Percentiles rank a stretch among this genome's conserved stretches.
These are phyloP conservation scores for Rhinoraja longicauda DNA, from an alignment of 2,797 vertebrate species.

Conservation along the genomic window DNA sequence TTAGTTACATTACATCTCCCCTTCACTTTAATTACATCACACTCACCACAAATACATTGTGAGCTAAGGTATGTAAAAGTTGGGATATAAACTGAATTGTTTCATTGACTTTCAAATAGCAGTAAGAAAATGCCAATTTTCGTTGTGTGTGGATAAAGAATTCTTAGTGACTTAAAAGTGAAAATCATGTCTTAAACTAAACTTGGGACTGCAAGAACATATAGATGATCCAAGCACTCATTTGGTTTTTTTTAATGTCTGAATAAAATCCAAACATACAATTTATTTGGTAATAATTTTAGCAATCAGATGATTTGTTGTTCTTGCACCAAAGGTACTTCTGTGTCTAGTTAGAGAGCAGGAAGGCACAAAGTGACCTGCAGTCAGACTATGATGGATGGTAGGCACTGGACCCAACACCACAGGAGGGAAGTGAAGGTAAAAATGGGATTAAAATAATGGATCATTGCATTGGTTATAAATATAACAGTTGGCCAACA, in stretches of 20 bases:
- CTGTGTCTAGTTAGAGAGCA: conserved; percentile 90
- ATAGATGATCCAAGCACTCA: background rate
- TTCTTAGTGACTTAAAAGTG: background rate
- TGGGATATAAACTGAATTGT: background rate
- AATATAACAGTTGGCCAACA: background rate
- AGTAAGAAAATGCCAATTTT: background rate
- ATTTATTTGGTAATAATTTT: background rate
- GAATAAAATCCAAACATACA: background rate
- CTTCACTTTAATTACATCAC: too few relatives aligned
- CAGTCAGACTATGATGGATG: conserved; percentile 71
- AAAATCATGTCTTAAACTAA: conserved; percentile 52
- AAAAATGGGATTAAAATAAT: conserved; percentile 39
- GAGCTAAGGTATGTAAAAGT: too few relatives aligned
- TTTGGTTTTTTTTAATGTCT: background rate
- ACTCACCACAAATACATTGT: background rate
- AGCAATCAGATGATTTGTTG: too few relatives aligned
- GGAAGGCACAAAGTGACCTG: conserved; percentile 79
- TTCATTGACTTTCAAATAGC: background rate
- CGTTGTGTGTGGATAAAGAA: too few relatives aligned
- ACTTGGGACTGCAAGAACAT: conserved; percentile 57
- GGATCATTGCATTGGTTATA: background rate
- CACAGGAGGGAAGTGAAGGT: conserved; percentile 87
- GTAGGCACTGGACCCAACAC: conserved; percentile 89
- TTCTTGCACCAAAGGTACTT: conserved; percentile 71
- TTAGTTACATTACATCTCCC: too few relatives aligned